phyloP scores from a whole-genome alignment of 2,888 invertebrate species.

The Cryptocephalus primarius region DNA sequence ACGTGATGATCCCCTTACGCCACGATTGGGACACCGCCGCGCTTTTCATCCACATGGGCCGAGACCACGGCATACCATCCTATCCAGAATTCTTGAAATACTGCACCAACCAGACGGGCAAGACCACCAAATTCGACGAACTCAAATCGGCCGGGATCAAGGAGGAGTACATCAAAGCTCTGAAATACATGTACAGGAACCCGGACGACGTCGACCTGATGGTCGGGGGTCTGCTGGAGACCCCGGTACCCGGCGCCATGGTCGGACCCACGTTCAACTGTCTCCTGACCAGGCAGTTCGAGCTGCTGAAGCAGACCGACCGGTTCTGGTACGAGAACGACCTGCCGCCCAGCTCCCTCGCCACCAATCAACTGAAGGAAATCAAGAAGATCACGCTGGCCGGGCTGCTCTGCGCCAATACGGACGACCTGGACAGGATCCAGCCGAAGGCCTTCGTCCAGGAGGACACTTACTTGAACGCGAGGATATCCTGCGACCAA shows the following conservation, averaged over 20 bases:
- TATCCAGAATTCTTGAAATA: slow-evolving; percentile 58
- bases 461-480: slow-evolving; percentile 75
- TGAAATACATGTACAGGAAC: slow-evolving; percentile 56
- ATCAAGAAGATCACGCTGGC: slow-evolving; percentile 70
- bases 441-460: slow-evolving; percentile 80
- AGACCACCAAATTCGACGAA: slow-evolving; percentile 35
- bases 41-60: slow-evolving; percentile 48
- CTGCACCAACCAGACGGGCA: slow-evolving; percentile 41
- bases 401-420: slow-evolving; percentile 67
- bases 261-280: slow-evolving; percentile 87
- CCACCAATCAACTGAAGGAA: slow-evolving; percentile 65
- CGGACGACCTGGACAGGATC: slow-evolving; percentile 55
- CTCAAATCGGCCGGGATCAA: slow-evolving; percentile 46
- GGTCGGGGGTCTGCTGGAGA: slow-evolving; percentile 73
- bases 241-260: slow-evolving; percentile 64
- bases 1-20: slow-evolving; percentile 35
- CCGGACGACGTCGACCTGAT: slow-evolving; percentile 76
- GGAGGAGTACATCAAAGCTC: slow-evolving; percentile 47
- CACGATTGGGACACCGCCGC: slow-evolving; percentile 38
- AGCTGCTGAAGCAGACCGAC: slow-evolving; percentile 72
- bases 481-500: slow-evolving; percentile 62
- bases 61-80: slow-evolving; percentile 73
- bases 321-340: slow-evolving; percentile 95
- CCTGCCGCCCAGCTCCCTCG: slow-evolving; percentile 75
- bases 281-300: slow-evolving; percentile 72